Evolutionary conservation across 2,113 vertebrate genomes (phyloP).

Genomic region (Taurulus bubalis): DNA sequence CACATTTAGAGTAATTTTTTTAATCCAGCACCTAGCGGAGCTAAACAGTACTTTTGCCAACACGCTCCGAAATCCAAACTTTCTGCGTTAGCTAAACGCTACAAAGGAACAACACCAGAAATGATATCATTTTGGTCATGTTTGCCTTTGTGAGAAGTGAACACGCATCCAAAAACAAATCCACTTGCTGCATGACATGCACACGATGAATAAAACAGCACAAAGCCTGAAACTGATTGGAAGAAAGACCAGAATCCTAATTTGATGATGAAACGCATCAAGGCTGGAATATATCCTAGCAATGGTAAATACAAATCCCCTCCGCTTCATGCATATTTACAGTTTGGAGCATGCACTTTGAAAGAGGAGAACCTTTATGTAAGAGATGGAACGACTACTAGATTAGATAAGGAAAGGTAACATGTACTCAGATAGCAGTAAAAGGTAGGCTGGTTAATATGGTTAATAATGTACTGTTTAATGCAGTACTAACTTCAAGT

Average conservation of each 20-base stretch:
- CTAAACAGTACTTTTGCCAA: background rate
- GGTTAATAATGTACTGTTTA: background rate
- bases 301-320: background rate
- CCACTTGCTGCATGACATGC: constrained; percentile 34
- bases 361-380: background rate
- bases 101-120: background rate
- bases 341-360: background rate
- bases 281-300: background rate
- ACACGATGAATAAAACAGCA: constrained; percentile 46
- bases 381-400: background rate
- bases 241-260: constrained; percentile 49
- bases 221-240: constrained; percentile 34
- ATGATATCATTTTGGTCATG: background rate
- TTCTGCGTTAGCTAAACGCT: background rate
- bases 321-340: constrained; percentile 10
- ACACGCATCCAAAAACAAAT: constrained; percentile 30
- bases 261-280: constrained; percentile 40
- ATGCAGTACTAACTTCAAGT: background rate
- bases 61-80: background rate
- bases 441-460: background rate
- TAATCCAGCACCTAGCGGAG: constrained; percentile 7
- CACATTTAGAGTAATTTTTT: background rate
- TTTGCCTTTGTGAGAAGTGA: constrained; percentile 32
- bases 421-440: background rate
- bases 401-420: no score